These are phyloP conservation scores for Corynorhinus townsendii DNA, from an alignment of 2,113 vertebrate genomes.

Conservation along the genomic window DNA sequence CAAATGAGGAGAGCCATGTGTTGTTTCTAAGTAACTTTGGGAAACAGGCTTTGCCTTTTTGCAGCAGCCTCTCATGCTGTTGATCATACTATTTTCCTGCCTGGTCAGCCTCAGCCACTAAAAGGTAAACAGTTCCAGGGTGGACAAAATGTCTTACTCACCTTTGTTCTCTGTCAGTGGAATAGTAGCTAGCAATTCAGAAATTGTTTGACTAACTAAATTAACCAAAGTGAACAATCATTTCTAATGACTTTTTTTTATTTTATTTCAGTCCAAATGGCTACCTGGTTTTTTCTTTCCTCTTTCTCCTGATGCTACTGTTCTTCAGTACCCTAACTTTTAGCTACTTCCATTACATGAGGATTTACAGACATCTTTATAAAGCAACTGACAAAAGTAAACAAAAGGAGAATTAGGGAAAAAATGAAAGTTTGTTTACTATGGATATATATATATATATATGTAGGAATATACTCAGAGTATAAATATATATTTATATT, in stretches of 20 bases:
- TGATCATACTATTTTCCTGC: not conserved
- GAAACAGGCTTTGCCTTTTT: not conserved
- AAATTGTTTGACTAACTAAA: not conserved
- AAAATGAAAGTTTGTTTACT: not conserved
- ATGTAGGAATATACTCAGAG: not conserved
- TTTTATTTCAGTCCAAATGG: constrained; percentile 55
- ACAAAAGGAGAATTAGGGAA: not conserved
- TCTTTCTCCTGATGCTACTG: constrained; percentile 25
- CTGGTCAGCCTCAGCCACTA: not conserved
- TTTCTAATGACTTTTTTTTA: not conserved
- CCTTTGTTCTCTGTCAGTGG: not conserved
- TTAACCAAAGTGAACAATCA: not conserved
- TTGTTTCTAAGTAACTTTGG: not conserved
- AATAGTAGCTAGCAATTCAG: not conserved
- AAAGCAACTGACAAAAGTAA: not conserved
- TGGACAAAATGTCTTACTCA: not conserved
- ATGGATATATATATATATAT: not conserved
- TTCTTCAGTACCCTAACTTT: constrained; percentile 38
- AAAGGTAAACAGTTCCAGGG: not conserved
- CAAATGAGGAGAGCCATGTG: not conserved
- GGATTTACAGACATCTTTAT: constrained; percentile 42
- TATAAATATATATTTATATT: not conserved
- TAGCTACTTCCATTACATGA: constrained; percentile 68
- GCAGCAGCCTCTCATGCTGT: not conserved
- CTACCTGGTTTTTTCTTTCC: not conserved